Evolutionary conservation across 2,113 vertebrate genomes (phyloP).

Genomic region (Eretmochelys imbricata): DNA sequence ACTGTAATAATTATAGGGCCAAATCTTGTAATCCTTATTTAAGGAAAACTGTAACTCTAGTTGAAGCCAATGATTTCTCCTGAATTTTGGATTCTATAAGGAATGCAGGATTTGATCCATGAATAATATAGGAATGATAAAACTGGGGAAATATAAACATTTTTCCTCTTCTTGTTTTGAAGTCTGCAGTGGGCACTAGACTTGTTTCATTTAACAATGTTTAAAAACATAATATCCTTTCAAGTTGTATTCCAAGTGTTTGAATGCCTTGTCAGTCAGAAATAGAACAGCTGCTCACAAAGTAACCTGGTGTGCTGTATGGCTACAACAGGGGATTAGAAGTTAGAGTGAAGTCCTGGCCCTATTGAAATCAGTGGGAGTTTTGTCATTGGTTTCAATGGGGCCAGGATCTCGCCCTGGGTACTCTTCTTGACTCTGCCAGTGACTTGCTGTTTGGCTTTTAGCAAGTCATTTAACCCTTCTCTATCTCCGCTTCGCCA

Average conservation of each 20-base stretch:
- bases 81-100: not conserved
- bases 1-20: not conserved
- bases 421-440: conserved; percentile 12
- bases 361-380: conserved; percentile 51
- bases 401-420: conserved; percentile 18
- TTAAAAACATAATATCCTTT: conserved; percentile 44
- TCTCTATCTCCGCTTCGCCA: not conserved
- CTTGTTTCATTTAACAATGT: not conserved
- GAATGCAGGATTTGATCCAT: not conserved
- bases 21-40: not conserved
- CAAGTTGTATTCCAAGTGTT: not conserved
- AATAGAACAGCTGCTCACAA: conserved; percentile 32
- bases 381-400: conserved; percentile 2
- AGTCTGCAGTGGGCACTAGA: not conserved
- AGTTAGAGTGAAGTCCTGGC: conserved; percentile 41
- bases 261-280: not conserved
- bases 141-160: not conserved
- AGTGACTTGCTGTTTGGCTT: not conserved
- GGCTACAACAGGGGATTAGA: conserved; percentile 32
- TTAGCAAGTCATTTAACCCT: not conserved
- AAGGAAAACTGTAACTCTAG: not conserved
- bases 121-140: not conserved
- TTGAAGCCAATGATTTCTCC: not conserved
- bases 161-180: not conserved
- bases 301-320: conserved; percentile 36